Evolutionary conservation across 2,888 invertebrate genomes (phyloP), one percentile per base, ranked within the genome.

Genomic region (Ectemnius lituratus): DNA sequence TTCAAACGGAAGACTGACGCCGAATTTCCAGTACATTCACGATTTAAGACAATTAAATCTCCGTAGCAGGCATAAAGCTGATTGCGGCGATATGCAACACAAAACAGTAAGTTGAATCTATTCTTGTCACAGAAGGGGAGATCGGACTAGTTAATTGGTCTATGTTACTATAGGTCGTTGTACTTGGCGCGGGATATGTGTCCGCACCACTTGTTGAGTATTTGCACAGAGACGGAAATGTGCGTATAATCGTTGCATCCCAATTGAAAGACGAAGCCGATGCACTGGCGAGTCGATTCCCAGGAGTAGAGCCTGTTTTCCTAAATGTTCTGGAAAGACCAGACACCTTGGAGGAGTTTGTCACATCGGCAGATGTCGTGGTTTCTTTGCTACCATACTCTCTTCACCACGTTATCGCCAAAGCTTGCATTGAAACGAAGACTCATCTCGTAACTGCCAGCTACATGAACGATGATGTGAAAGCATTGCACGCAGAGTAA

Each of bases 401-500:
- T 16, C 92, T 98, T 46, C 99, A 99, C 89, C 96, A 97, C 0
- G 92, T 95, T 4, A 94, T 96, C 2, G 99, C 99, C 0, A 94
- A 94, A 85, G 94, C 95, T 18, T 99, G 99, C 89, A 96, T 99
- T 65, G 93, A 94, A n/a, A 93, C 95, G 75, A 94, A 94, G 76
- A 96, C 95, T 0, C 97, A 99, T 90, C 94, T 99, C 94, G 98
- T 99, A 18, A 99, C 99, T 0, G 98, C 99, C 0, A 98, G 98
- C 75, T 99, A 99, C 87, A 94, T 97, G 69, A 95, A 96, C 13
- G 95, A 97, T 0, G 95, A 96, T 86, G 96, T 99, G 84, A 94
- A 93, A 85, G 94, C 94, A 0, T 91, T 98, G 11, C 95, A 98
- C 85, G 92, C 96, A 56, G 93, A 93, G 96, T 96, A 87, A 93